Percentiles rank a stretch among this genome's conserved stretches.
Evolutionary conservation across 1,140 invertebrate species (phyloP).

Genomic region (Euwallacea similis): DNA sequence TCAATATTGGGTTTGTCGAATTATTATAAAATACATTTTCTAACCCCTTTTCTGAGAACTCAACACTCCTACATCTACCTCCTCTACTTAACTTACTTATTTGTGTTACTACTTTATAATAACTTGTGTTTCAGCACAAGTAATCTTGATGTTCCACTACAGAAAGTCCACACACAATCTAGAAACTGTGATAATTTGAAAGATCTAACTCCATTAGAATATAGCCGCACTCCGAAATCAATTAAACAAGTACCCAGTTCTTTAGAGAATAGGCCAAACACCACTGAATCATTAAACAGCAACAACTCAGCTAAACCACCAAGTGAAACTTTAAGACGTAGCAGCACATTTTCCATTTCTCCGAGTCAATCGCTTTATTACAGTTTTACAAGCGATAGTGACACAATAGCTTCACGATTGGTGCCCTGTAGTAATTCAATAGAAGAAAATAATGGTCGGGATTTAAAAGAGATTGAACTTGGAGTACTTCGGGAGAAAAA

Average conservation of each 20-base stretch:
- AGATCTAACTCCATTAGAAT: conserved; percentile 3
- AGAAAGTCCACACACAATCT: not conserved
- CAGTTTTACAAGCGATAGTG: conserved; percentile 28
- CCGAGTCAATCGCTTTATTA: conserved; percentile 38
- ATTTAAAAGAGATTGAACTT: conserved; percentile 33
- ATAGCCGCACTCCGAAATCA: not conserved
- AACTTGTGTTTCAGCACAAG: too few species aligned
- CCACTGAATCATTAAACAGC: conserved; percentile 1
- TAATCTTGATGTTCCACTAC: too few species aligned
- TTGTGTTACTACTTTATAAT: too few species aligned
- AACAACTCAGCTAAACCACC: too few species aligned
- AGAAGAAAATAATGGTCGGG: conserved; percentile 12
- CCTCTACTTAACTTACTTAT: too few species aligned
- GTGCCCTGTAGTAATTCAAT: conserved; percentile 8
- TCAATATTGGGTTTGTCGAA: too few species aligned
- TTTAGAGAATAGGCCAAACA: not conserved
- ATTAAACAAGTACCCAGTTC: not conserved
- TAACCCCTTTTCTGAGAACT: too few species aligned
- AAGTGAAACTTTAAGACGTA: conserved; percentile 16
- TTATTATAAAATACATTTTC: too few species aligned
- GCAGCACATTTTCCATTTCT: conserved; percentile 37
- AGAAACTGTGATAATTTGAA: conserved; percentile 11
- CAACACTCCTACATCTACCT: too few species aligned
- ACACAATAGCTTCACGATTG: conserved; percentile 29
- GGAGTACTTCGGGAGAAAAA: conserved; percentile 26